Conservation (phyloP, 2,888 invertebrate species). For the Ramazzottius varieornatus region DNA sequence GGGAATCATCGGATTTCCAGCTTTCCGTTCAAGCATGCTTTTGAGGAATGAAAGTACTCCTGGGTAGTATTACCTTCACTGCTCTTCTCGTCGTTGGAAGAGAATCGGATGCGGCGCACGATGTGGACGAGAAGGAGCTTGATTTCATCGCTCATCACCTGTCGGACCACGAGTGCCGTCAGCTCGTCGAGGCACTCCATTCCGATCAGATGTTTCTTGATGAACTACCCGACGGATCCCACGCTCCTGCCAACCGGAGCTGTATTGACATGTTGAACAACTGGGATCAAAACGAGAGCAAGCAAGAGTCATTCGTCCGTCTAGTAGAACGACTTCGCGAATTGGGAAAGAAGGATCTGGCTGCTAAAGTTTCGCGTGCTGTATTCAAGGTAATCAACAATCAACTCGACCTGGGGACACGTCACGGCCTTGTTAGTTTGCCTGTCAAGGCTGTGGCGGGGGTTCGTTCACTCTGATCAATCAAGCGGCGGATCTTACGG, state of each 20-base stretch:
- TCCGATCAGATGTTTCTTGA: not conserved
- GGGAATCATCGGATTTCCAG: too few species aligned
- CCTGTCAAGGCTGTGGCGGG: too few species aligned
- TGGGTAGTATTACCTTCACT: too few species aligned
- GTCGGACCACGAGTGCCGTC: not conserved
- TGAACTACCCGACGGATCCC: not conserved
- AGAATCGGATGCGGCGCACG: not conserved
- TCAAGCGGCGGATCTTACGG: too few species aligned
- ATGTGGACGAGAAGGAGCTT: not conserved
- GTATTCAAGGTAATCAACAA: not conserved
- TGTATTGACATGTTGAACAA: not conserved
- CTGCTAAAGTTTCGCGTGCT: not conserved
- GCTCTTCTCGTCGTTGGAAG: too few species aligned
- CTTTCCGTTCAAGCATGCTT: too few species aligned
- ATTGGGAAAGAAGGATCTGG: not conserved
- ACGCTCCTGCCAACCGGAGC: not conserved
- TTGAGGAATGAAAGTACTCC: too few species aligned
- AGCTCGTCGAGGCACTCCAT: not conserved
- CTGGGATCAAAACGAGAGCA: not conserved
- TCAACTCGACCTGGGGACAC: too few species aligned
- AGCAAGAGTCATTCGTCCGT: not conserved
- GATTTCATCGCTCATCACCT: not conserved
- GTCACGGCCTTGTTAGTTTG: too few species aligned
- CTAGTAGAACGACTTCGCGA: not conserved
- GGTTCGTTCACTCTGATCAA: too few species aligned